Base-by-base conservation (phyloP, 2,888 invertebrate species). In the Cataglyphis livida region DNA sequence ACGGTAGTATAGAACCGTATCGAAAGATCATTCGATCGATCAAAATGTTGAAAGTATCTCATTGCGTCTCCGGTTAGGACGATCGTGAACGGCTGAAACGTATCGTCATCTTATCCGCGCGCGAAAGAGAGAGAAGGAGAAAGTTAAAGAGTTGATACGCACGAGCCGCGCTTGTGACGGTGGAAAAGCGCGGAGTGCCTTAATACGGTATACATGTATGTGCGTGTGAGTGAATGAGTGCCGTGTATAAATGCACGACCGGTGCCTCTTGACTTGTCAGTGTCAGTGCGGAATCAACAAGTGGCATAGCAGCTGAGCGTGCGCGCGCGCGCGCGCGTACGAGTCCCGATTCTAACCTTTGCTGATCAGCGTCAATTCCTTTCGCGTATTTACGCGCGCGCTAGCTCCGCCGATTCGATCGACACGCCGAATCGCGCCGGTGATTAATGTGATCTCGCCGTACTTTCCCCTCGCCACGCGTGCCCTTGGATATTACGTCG, bases 231-330 rank as follows among this genome's bases (percentile, higher is more conserved):
- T 54, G 79, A n/a, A 41, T 57, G 54, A 57, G 76, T 54, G 82
- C 21, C 38, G 73, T 70, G 66, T 35, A 25, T 32, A 73, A 0
- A 51, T 15, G 75, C 10, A 66, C 61, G 71, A 65, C 65, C 74
- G 83, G 84, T 83, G 44, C 81, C 73, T 71, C 83, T 75, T 18
- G 65, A 61, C 68, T 88, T 90, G 90, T 88, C 89, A 88, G 88
- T 90, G 90, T 88, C 89, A 88, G 88, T 88, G 84, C 82, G 61
- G 87, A 90, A 91, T 91, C 91, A 91, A 91, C 91, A 91, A 91
- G 91, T 91, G 91, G 89, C 88, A 85, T 62, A 68, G 48, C 76
- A 62, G 64, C 41, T 81, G 48, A 51, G 81, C 83, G 83, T 79
- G 75, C 85, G 87, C 79, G 82, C 79, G 64, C 38, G 83, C 35